A percentile compares a stretch with the other conserved stretches of the same genome.
phyloP scores from a whole-genome alignment of 2,113 vertebrate species.

The Candoia aspera region DNA sequence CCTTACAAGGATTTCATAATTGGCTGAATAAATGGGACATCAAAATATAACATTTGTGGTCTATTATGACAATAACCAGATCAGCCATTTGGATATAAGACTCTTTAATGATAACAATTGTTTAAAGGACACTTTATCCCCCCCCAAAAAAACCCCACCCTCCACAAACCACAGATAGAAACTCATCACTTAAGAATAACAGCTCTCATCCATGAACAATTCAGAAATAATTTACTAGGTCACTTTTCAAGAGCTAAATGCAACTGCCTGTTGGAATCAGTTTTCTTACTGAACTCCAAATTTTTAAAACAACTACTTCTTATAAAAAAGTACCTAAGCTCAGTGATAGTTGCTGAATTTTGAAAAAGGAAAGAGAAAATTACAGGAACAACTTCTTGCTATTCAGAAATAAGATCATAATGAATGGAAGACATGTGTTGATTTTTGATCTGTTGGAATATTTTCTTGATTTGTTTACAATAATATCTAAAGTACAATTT shows the following conservation, averaged over 20 bases:
- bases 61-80: not conserved
- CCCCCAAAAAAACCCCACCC: not conserved
- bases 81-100: not conserved
- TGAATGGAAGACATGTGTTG: too few species aligned
- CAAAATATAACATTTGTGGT: not conserved
- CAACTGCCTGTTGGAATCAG: not conserved
- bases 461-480: too few species aligned
- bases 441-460: too few species aligned
- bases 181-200: not conserved
- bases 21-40: not conserved
- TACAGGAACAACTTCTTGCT: too few species aligned
- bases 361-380: not conserved
- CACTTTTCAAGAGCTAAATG: not conserved
- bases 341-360: not conserved
- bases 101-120: not conserved
- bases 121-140: not conserved
- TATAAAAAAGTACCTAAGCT: not conserved
- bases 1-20: not conserved
- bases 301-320: not conserved
- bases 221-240: not conserved
- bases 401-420: too few species aligned
- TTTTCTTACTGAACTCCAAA: not conserved
- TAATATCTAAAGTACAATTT: too few species aligned
- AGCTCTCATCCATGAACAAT: not conserved
- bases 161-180: not conserved